Base-by-base conservation (phyloP, 2,888 invertebrate species). In the Lordiphosa fenestrarum region DNA sequence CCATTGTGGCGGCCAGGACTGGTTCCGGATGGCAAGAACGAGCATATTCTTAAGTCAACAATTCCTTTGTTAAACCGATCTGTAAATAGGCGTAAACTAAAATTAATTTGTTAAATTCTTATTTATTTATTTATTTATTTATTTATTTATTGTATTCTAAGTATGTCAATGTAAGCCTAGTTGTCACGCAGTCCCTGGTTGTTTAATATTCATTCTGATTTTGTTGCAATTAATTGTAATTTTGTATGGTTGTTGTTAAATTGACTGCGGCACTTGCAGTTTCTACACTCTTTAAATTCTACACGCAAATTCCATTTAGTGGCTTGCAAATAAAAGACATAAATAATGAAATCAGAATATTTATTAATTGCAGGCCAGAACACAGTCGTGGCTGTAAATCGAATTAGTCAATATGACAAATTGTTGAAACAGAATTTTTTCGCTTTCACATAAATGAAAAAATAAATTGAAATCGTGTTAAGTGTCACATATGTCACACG, bases 301-400 rank as follows among this genome's bases (percentile, higher is more conserved):
- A 40, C 62, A 41, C 38, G 36, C 33, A 30, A n/a, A 2, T 44
- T 12, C n/a, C 48, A 15, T 39, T 60, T 39, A 40, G 15, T 33
- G 10, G 12, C 47, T 40, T 25, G 33, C 35, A 46, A 46, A 41
- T 23, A 37, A 6, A 41, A 35, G 4, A 33, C 6, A 9, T 33
- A 51, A 33, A 53, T 47, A 81, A 83, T 83, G 83, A 83, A 83
- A 81, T 81, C 83, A 67, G 77, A 71, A 81, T 83, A 67, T 77
- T 51, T 80, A 80, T 75, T 77, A 65, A 60, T 59, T 65, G 56
- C 40, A 40, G 37, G 48, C 12, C 47, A 55, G 58, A 50, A 15
- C 15, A 25, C 59, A 49, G 53, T 49, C 44, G 44, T 54, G 49
- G 49, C 54, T 52, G 44, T 46, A 57, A 52, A 54, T 58, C 37